phyloP scores from a whole-genome alignment of 2,888 invertebrate genomes.

The Drosophila eohydei region DNA sequence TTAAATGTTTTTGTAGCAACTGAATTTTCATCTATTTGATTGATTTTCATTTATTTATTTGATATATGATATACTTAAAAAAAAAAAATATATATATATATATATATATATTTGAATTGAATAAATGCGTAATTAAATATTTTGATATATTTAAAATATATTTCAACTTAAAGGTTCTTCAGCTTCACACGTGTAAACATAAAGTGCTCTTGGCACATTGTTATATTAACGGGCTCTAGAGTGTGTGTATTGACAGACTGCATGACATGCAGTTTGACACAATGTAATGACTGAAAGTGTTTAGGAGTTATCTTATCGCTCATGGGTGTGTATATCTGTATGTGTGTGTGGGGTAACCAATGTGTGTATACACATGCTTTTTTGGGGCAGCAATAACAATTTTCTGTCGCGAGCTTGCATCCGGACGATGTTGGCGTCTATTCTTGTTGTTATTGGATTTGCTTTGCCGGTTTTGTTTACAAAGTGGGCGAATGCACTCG shows the following conservation, averaged over 20 bases:
- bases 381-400: constrained; percentile 27
- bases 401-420: constrained; percentile 14
- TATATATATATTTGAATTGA: neutral
- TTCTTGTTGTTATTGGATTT: constrained; percentile 11
- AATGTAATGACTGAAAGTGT: constrained; percentile 41
- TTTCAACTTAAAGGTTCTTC: neutral
- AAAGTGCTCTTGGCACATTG: constrained; percentile 21
- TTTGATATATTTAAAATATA: neutral
- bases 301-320: constrained; percentile 59
- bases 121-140: too few species aligned
- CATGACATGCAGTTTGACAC: constrained; percentile 71
- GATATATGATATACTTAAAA: too few species aligned
- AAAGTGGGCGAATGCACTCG: constrained; percentile 40
- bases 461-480: constrained; percentile 27
- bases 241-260: constrained; percentile 48
- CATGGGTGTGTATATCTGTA: constrained; percentile 3
- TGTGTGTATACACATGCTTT: constrained; percentile 35
- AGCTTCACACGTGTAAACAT: constrained; percentile 11
- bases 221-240: constrained; percentile 25
- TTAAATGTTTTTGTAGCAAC: too few species aligned
- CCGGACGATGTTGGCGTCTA: constrained; percentile 34
- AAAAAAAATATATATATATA: neutral
- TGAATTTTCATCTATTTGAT: too few species aligned
- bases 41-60: too few species aligned
- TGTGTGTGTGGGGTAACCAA: constrained; percentile 18